Evolutionary conservation across 2,888 invertebrate genomes (phyloP).

Genomic region (Odiellus spinosus): DNA sequence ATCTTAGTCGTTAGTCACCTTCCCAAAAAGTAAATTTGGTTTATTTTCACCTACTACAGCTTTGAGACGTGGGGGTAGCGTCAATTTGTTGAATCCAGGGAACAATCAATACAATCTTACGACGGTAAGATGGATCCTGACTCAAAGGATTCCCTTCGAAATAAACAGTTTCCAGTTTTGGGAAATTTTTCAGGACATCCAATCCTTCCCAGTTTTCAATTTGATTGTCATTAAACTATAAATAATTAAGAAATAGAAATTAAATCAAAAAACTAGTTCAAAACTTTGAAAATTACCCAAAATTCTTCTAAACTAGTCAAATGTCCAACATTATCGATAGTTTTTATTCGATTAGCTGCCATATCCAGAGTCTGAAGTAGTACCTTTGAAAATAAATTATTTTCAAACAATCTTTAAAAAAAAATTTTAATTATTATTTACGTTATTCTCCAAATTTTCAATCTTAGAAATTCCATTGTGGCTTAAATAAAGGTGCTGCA

Average conservation of each 20-base stretch:
- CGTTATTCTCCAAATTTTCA: constrained; percentile 55
- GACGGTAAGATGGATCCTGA: constrained; percentile 65
- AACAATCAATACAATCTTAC: constrained; percentile 72
- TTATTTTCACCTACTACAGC: too few relatives aligned
- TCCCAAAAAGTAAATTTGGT: too few relatives aligned
- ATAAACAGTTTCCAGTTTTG: constrained; percentile 56
- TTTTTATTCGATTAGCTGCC: constrained; percentile 66
- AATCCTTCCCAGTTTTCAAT: constrained; percentile 59
- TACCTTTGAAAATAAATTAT: constrained; percentile 20
- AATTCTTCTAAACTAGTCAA: constrained; percentile 72
- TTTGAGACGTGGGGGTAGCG: constrained; percentile 44
- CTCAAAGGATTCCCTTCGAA: constrained; percentile 82
- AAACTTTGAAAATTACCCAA: too few relatives aligned
- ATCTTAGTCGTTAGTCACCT: too few relatives aligned
- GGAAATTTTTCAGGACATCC: constrained; percentile 44
- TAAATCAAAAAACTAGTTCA: constrained; percentile 19
- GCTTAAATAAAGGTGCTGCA: constrained; percentile 79
- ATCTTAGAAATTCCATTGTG: constrained; percentile 71
- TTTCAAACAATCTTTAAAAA: too few relatives aligned
- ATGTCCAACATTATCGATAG: constrained; percentile 59
- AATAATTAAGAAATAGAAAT: neutral
- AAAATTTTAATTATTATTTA: constrained; percentile 11
- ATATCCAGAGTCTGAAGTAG: constrained; percentile 73
- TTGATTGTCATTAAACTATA: constrained; percentile 19
- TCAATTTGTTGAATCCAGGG: constrained; percentile 84